Evolutionary conservation across 2,113 vertebrate species (phyloP).

Genomic region (Gadus macrocephalus): DNA sequence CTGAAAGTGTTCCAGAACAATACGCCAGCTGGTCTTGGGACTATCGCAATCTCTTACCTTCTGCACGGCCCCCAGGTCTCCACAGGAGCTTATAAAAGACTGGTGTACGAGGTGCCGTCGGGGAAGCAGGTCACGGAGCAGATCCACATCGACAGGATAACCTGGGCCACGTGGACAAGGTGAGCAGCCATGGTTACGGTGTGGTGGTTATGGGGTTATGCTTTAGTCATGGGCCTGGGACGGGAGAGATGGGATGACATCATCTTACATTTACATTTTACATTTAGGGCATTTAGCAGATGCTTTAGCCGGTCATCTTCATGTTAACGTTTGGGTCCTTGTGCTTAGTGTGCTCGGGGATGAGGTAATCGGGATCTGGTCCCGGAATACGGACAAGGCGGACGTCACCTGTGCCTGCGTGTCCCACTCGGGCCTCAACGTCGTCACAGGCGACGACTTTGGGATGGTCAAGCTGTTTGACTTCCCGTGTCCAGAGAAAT

Average conservation of each 20-base stretch:
- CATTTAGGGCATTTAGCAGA: no score
- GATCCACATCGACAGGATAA: constrained; percentile 89
- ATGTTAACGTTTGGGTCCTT: neutral
- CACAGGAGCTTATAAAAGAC: constrained; percentile 93
- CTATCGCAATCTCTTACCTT: no score
- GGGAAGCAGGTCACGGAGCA: constrained; percentile 92
- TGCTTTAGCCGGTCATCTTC: no score
- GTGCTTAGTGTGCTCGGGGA: constrained; percentile 86
- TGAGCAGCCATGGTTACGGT: constrained; percentile 49
- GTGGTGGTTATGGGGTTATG: no score
- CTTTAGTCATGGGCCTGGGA: no score
- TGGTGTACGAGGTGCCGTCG: constrained; percentile 96
- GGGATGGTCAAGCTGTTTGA: constrained; percentile 98
- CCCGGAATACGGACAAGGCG: constrained; percentile 90
- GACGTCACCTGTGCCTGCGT: constrained; percentile 96
- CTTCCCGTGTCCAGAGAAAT: constrained; percentile 97
- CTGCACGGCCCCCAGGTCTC: constrained; percentile 75
- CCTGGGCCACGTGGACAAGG: constrained; percentile 98
- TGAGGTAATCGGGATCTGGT: constrained; percentile 96
- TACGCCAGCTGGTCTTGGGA: no score
- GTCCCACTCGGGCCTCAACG: constrained; percentile 94
- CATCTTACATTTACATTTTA: no score
- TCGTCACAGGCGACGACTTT: constrained; percentile 95
- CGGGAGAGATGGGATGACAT: no score
- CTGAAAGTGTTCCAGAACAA: no score